A percentile compares a stretch with the other conserved stretches of the same genome.
Conservation (phyloP, 2,888 invertebrate species). For the Xestia rhomboidea region DNA sequence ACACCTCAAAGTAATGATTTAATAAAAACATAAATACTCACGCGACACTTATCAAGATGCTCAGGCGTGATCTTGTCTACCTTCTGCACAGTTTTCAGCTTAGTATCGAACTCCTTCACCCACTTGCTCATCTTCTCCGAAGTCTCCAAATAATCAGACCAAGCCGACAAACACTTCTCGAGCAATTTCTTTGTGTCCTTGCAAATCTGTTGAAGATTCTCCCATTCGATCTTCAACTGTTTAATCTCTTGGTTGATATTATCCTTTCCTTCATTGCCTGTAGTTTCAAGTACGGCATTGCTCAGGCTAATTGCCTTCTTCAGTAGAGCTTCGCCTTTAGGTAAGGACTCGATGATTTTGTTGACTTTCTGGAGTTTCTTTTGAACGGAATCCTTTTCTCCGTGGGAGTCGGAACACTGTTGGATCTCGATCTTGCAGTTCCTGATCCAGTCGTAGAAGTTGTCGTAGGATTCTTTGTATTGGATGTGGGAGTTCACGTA, state of each 20-base stretch:
- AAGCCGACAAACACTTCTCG: conserved; percentile 94
- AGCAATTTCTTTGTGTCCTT: conserved; percentile 94
- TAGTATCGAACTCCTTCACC: conserved; percentile 93
- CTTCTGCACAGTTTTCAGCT: conserved; percentile 92
- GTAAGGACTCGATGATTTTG: conserved; percentile 92
- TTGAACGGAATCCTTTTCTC: conserved; percentile 94
- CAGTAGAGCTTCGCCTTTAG: conserved; percentile 93
- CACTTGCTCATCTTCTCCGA: conserved; percentile 94
- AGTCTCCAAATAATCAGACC: conserved; percentile 95
- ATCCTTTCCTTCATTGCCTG: conserved; percentile 96
- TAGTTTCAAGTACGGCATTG: conserved; percentile 93
- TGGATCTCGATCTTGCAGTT: conserved; percentile 95
- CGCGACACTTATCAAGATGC: conserved; percentile 94
- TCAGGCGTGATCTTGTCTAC: conserved; percentile 94
- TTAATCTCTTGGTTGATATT: conserved; percentile 95
- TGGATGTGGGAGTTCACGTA: conserved; percentile 96
- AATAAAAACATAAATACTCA: conserved; percentile 79
- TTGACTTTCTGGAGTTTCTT: conserved; percentile 94
- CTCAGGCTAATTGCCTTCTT: conserved; percentile 94
- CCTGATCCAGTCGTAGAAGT: conserved; percentile 96
- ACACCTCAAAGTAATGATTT: not conserved
- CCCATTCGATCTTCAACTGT: conserved; percentile 95
- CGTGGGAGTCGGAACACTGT: conserved; percentile 96
- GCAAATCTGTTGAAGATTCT: conserved; percentile 93
- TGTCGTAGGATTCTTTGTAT: conserved; percentile 95